Percentiles rank a stretch among this genome's conserved stretches.
These are phyloP conservation scores for Alcedo atthis DNA, from an alignment of 2,797 vertebrate species.

Conservation along the genomic window DNA sequence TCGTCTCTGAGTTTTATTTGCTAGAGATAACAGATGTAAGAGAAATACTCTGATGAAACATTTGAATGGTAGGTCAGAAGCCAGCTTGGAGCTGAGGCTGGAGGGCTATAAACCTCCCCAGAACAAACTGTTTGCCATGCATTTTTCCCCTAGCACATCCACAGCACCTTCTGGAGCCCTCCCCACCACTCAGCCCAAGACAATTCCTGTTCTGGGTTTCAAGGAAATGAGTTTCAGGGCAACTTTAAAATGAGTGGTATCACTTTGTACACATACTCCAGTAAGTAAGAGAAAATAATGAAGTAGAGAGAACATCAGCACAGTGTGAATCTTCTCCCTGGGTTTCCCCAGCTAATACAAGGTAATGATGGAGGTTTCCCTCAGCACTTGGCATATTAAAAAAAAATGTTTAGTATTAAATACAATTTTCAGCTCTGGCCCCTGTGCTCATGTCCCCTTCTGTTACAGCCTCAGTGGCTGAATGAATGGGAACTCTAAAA, in stretches of 20 bases:
- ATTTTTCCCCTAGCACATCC: fast-evolving
- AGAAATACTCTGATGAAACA: conserved; percentile 24
- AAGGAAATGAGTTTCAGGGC: background rate
- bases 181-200: background rate
- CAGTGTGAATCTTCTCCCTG: background rate
- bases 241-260: background rate
- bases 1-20: conserved; percentile 33
- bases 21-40: conserved; percentile 42
- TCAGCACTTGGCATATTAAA: background rate
- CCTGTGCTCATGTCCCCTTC: background rate
- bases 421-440: background rate
- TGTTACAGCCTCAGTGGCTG: background rate
- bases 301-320: background rate
- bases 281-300: background rate
- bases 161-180: background rate
- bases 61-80: background rate
- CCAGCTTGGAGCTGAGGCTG: background rate
- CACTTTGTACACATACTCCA: background rate
- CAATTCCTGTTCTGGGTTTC: background rate
- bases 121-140: background rate
- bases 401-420: background rate
- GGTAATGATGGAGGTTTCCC: background rate
- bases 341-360: background rate
- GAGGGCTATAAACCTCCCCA: background rate
- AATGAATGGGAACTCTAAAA: background rate